These are phyloP conservation scores for Cinara cedri DNA, from an alignment of 2,888 invertebrate genomes.

Conservation along the genomic window DNA sequence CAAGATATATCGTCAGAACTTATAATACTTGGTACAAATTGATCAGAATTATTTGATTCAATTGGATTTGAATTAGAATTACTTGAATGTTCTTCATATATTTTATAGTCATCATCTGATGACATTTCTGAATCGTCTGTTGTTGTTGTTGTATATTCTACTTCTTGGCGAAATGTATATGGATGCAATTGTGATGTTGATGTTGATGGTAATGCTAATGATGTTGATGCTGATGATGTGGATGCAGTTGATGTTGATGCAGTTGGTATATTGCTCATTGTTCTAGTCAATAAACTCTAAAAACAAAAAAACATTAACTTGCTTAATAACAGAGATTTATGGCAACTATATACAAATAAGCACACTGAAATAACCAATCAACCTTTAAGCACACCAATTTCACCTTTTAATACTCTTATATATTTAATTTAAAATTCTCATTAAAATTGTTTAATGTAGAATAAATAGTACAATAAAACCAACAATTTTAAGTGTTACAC, in stretches of 20 bases:
- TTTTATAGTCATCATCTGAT: background rate
- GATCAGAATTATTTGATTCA: background rate
- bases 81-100: background rate
- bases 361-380: background rate
- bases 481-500: slow-evolving; percentile 5
- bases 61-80: no score
- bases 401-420: no score
- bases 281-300: slow-evolving; percentile 40
- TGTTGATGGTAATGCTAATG: slow-evolving; percentile 24
- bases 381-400: background rate
- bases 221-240: slow-evolving; percentile 22
- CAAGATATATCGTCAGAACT: slow-evolving; percentile 25
- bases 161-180: slow-evolving; percentile 2
- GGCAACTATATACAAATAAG: background rate
- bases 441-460: no score
- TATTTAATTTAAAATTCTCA: background rate
- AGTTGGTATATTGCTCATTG: slow-evolving; percentile 43
- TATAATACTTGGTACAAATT: background rate
- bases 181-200: slow-evolving; percentile 4
- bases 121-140: slow-evolving; percentile 19
- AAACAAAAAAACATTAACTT: background rate
- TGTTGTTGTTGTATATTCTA: slow-evolving; percentile 23
- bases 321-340: background rate
- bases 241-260: slow-evolving; percentile 39
- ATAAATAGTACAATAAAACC: background rate